Base-by-base conservation (phyloP, 2,113 vertebrate genomes). In the Cnemophilus loriae region DNA sequence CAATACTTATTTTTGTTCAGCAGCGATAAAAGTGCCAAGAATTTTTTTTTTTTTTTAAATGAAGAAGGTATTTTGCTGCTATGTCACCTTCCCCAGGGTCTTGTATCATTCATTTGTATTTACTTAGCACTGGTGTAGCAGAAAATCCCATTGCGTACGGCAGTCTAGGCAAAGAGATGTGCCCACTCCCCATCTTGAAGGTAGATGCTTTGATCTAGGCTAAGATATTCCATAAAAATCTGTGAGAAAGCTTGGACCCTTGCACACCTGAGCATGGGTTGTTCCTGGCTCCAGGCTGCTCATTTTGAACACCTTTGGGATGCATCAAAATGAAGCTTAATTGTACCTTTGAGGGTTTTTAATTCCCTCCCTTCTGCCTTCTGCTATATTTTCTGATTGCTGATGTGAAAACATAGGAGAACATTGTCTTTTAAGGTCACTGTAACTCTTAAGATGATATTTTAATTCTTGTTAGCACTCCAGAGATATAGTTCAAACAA, bases 401-500 rank as follows among this genome's bases (percentile, higher is more conserved):
- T 81, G 46, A 39, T 20, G 27, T 60, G 42, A 63, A 57, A 80
- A 12, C 52, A 16, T 27, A 22, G 67, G 64, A 89, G 71, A 89
- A 87, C 19, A 7, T 86, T 80, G n/a, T 85, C 59, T 81, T 94
- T 78, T 94, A 50, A 93, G 70, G 73, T 92, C 49, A 76, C 41
- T 49, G 23, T 23, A 73, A 53, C 53, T 81, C 80, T 82, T 78
- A 47, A 80, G 24, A 30, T 61, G 59, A 5, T 67, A 57, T 90
- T 84, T 90, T 64, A 75, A 41, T 53, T 89, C 69, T 83, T 90
- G 24, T 56, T 90, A 84, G 68, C 5, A 9, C 44, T 89, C 39
- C 55, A 50, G 60, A 50, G 70, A 81, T 96, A 39, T 15, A 91
- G 86, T 83, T 96, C 82, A 79, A 93, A 90, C 67, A 96, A 55